Evolutionary conservation across 1,140 invertebrate species (phyloP), one percentile per base, ranked within the genome.

Genomic region (Andricus grossulariae): DNA sequence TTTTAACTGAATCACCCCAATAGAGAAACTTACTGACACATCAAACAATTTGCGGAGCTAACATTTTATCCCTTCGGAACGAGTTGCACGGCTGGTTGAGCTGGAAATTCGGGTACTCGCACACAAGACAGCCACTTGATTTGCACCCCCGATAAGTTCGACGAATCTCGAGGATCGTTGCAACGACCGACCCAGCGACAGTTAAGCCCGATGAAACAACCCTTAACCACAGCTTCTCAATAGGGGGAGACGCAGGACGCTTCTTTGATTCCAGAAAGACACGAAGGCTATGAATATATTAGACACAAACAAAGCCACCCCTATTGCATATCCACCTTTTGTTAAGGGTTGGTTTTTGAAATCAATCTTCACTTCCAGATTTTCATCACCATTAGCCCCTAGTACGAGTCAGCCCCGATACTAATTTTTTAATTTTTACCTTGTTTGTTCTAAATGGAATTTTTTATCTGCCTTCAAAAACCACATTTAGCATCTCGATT

Each of bases 221-320:
- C 71, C 73, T 80, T 77, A 80, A 83, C 77, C 76, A 49, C 80
- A 78, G 75, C 75, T 72, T 18, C 75, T 51, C 18, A 49, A 18
- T 57, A 39, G 19, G 54, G 51, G 13, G 13, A 39, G 60, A 21
- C n/a, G 39, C 32, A 32, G 60, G 39, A 39, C 25, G 60, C 57
- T 77, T 73, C 79, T 80, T 73, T 74, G 51, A 73, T 74, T 78
- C 66, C 50, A 13, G 75, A 76, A 85, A 85, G 86, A 83, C 82
- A 88, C 83, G 86, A 80, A 82, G 80, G 84, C 87, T 86, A 90
- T 90, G 88, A 89, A 89, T 90, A 89, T 88, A 90, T 89, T 88
- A 90, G 82, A 74, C 81, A 76, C 84, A 87, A 88, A 86, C 86
- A 89, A 88, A 88, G 86, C 75, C 76, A 57, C 71, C 60, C 52